phyloP scores from a whole-genome alignment of 2,113 vertebrate species.

The Danio rerio region DNA sequence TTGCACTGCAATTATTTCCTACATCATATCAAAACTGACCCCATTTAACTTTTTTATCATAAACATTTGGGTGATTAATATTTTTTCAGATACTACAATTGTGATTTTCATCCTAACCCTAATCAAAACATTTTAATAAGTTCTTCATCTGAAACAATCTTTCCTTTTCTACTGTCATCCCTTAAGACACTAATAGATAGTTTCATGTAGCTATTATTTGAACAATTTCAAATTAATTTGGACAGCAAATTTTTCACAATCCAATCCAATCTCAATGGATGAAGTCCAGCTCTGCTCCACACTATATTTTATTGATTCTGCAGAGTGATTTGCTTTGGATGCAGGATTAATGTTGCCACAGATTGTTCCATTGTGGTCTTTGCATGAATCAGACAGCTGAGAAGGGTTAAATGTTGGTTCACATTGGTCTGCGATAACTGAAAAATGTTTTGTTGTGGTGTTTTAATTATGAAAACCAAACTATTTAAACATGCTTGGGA shows the following conservation, averaged over 20 bases:
- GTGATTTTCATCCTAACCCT: not conserved
- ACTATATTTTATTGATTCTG: not conserved
- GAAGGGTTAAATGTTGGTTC: not conserved
- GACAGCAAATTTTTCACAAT: not conserved
- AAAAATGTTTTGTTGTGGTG: not conserved
- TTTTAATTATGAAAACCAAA: not conserved
- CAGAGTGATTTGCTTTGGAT: not conserved
- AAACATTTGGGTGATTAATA: not conserved
- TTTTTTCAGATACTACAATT: not conserved
- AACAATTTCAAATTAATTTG: not conserved
- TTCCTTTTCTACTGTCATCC: not conserved
- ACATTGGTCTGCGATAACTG: not conserved
- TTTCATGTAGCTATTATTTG: not conserved
- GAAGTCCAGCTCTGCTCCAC: not conserved
- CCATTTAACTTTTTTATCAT: not conserved
- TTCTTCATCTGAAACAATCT: not conserved
- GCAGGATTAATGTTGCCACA: not conserved
- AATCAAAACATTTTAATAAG: not conserved
- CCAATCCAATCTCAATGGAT: not conserved
- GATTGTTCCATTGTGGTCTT: not conserved
- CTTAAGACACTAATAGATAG: not conserved
- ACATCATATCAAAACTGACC: not conserved
- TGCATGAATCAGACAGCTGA: not conserved
- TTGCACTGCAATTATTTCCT: not conserved
- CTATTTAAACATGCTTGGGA: constrained; percentile 1